Percentiles rank a stretch among this genome's conserved stretches.
Conservation (phyloP, 2,113 vertebrate species). For the Semnopithecus entellus region DNA sequence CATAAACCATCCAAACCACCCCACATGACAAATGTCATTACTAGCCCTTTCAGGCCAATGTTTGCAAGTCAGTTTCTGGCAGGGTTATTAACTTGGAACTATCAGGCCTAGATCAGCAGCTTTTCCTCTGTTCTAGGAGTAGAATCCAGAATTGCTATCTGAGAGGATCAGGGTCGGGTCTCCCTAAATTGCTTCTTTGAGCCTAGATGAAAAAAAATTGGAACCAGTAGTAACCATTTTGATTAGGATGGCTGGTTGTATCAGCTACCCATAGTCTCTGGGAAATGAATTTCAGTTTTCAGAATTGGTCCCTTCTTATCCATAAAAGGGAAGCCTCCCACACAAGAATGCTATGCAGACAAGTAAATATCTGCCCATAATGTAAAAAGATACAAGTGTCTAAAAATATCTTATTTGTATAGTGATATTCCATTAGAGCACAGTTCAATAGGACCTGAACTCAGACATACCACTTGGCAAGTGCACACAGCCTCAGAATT, state of each 20-base stretch:
- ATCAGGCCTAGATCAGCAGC: background rate
- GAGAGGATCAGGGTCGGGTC: background rate
- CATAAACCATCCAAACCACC: background rate
- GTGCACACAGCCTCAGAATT: background rate
- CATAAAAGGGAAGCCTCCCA: background rate
- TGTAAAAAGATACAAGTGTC: background rate
- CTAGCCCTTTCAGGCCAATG: background rate
- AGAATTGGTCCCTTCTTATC: background rate
- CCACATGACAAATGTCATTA: background rate
- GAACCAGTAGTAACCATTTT: conserved; percentile 12
- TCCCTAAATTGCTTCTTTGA: background rate
- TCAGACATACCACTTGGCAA: background rate
- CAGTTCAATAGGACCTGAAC: background rate
- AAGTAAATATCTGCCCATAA: background rate
- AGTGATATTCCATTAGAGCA: background rate
- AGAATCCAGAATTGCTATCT: background rate
- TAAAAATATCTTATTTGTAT: background rate
- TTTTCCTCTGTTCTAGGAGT: background rate
- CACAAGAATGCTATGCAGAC: background rate
- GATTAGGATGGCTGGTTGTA: background rate
- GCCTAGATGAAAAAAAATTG: background rate
- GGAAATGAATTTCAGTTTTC: conserved; percentile 18
- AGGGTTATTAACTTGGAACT: background rate
- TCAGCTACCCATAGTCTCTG: background rate
- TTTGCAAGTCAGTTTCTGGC: conserved; percentile 4